Conservation (phyloP, 1,140 invertebrate genomes). For the Heliothis subflexa region DNA sequence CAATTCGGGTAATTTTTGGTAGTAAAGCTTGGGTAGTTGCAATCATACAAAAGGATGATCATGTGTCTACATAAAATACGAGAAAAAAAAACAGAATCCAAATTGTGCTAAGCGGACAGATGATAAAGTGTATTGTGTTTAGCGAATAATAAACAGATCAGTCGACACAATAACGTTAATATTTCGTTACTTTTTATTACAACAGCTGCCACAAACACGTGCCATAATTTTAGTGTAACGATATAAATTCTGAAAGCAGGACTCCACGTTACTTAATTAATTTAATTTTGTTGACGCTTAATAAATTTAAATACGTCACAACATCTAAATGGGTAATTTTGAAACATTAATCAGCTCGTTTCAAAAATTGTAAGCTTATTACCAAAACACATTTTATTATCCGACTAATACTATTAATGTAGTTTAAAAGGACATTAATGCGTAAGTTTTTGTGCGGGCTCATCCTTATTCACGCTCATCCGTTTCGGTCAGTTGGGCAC, state of each 20-base stretch:
- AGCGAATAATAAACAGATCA: constrained; percentile 61
- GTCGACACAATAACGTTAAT: constrained; percentile 59
- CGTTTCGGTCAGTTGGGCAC: constrained; percentile 48
- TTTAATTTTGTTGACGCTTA: constrained; percentile 43
- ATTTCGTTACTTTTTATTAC: constrained; percentile 63
- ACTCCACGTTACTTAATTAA: constrained; percentile 40
- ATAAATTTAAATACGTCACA: constrained; percentile 50
- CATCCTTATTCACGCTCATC: constrained; percentile 49
- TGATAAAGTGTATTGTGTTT: constrained; percentile 69
- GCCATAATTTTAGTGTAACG: constrained; percentile 38
- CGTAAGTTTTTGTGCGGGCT: constrained; percentile 52
- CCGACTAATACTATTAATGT: constrained; percentile 59
- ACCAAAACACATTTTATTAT: constrained; percentile 55
- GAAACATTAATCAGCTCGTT: constrained; percentile 58
- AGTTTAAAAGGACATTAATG: constrained; percentile 55
- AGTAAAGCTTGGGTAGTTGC: neutral
- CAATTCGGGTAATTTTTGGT: neutral
- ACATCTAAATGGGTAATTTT: constrained; percentile 42
- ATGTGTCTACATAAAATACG: constrained; percentile 27
- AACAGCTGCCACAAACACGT: constrained; percentile 67
- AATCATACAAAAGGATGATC: neutral
- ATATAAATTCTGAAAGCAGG: constrained; percentile 32
- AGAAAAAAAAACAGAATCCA: constrained; percentile 14
- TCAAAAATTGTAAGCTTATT: constrained; percentile 60
- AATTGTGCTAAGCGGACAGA: constrained; percentile 52